Evolutionary conservation across 2,888 invertebrate genomes (phyloP), one percentile per base, ranked within the genome.

Genomic region (Eilema sororculum): DNA sequence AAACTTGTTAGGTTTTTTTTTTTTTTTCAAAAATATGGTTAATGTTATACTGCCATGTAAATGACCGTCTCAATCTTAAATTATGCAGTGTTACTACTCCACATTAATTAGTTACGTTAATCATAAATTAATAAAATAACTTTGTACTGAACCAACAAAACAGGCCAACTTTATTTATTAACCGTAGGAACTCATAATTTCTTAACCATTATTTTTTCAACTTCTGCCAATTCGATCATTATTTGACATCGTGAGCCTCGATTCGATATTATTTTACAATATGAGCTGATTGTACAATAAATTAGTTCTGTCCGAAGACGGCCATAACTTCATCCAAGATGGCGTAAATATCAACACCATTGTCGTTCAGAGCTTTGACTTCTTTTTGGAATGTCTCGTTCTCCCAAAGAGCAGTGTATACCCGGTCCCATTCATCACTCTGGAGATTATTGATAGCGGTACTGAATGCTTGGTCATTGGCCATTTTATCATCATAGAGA

Each of bases 401-500:
- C 1, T 86, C 82, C 89, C 89, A 89, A 0, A 94, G 84, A 13
- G 90, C 90, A 20, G 56, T 46, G 72, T 86, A 90, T 6, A 88
- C 75, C 8, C 83, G 56, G 0, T 82, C 67, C 90, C 91, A 94
- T 70, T 93, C 93, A 0, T 90, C 90, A 30, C 90, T 87, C 9
- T 86, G 61, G 3, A 94, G 83, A 71, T 91, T 91, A 13, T 89
- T 88, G 65, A 94, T 87, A 13, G 93, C 90, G 0, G 75, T 80
- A 62, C 74, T 88, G 83, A 94, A 94, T 13, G 82, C 88, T 9
- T 86, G 90, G 12, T 93, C 91, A 58, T 89, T 90, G 5, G 84
- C 84, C 46, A 90, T 81, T 75, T 94, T 94, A 68, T 92, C 75
- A 1, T 93, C 85, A 74, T 82, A 93, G 16, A 94, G 89, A 0